Evolutionary conservation across 2,113 vertebrate genomes (phyloP), one percentile per base, ranked within the genome.

Genomic region (Montifringilla adamsi): DNA sequence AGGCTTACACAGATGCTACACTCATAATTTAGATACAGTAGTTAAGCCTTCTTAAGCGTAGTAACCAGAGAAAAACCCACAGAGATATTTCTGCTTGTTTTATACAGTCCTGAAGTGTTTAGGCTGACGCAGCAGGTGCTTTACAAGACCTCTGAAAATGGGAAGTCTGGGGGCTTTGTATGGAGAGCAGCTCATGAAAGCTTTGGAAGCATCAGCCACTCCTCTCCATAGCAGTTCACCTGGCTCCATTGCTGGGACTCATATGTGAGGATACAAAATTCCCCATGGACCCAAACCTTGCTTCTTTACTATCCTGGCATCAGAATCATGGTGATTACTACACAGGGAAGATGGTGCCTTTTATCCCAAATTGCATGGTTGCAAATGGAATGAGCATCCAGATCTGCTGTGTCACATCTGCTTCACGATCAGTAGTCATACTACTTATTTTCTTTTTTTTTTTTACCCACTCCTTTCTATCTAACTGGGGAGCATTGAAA

Each of bases 201-300:
- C 14, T 87, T 76, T 72, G n/a, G 37, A 43, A 69, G 35, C 7
- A 79, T 27, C 37, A 44, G 33, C 56, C n/a, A 26, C 16, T 52
- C 20, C 31, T 72, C 31, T 18, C 37, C 46, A 5, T 3, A 77
- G 27, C 37, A 70, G 11, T 15, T 39, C 74, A 68, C 15, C 35
- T 73, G 78, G 73, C 26, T 63, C 2, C 1, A 6, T 39, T 58
- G 11, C 23, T 76, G 63, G 18, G 43, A 37, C 21, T 43, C 8
- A 2, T 6, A 12, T 0, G 0, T 49, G 56, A 77, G 33, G 5
- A 41, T 52, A 63, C 28, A 88, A 50, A 73, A 13, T 4, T 69
- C 58, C 27, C 18, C 20, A 8, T 7, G 26, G 44, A 69, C 19
- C 35, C 47, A 64, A 64, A 59, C 10, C 3, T 70, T 55, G 3